A percentile compares a stretch with the other conserved stretches of the same genome.
Conservation (phyloP, 2,888 invertebrate species). For the Boloria selene region DNA sequence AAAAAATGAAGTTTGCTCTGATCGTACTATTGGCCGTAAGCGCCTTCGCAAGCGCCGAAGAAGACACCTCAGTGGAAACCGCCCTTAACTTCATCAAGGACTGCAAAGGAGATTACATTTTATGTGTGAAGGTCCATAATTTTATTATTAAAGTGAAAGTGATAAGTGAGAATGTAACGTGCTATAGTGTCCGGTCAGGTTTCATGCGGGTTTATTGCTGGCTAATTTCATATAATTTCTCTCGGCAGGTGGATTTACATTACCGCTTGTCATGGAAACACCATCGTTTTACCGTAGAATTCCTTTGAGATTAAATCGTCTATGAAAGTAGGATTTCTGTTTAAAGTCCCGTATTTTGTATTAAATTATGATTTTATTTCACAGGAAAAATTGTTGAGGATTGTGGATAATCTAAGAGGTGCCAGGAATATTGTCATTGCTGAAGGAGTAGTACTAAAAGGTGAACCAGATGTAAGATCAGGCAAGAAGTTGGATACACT, state of each 20-base stretch:
- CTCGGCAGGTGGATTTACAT: slow-evolving; percentile 39
- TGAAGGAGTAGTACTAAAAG: slow-evolving; percentile 84
- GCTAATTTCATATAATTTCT: slow-evolving; percentile 47
- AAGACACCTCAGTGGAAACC: slow-evolving; percentile 82
- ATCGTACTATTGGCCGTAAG: slow-evolving; percentile 65
- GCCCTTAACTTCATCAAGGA: slow-evolving; percentile 87
- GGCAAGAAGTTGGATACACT: slow-evolving; percentile 85
- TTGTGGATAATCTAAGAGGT: slow-evolving; percentile 82
- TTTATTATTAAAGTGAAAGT: slow-evolving; percentile 71
- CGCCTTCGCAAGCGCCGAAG: slow-evolving; percentile 68
- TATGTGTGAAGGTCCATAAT: slow-evolving; percentile 88
- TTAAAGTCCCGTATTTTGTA: slow-evolving; percentile 11
- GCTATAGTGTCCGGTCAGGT: slow-evolving; percentile 49
- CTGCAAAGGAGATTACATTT: slow-evolving; percentile 85
- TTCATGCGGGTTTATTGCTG: slow-evolving; percentile 41
- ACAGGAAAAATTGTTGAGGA: slow-evolving; percentile 87
- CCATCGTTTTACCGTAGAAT: slow-evolving; percentile 8
- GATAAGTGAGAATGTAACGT: slow-evolving; percentile 51
- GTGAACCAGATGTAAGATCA: slow-evolving; percentile 70
- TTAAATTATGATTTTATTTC: slow-evolving; percentile 46
- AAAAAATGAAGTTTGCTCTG: slow-evolving; percentile 67
- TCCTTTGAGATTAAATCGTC: slow-evolving; percentile 20
- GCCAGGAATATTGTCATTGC: slow-evolving; percentile 80
- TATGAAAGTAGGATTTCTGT: slow-evolving; percentile 9
- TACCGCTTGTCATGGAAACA: slow-evolving; percentile 20